phyloP scores from a whole-genome alignment of 1,140 invertebrate genomes.

The Portunus trituberculatus region DNA sequence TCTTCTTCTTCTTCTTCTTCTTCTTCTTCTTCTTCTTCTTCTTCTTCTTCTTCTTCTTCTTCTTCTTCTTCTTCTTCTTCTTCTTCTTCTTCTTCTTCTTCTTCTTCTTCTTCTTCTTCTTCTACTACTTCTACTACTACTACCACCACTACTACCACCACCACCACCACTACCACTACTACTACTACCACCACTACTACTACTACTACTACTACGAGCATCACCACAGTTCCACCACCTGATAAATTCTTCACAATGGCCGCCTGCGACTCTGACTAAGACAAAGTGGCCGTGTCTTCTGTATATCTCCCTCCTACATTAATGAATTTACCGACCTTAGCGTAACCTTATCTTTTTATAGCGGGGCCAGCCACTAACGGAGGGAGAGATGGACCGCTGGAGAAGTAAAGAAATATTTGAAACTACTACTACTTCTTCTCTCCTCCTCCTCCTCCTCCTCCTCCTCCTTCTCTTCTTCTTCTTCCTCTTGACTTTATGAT shows the following conservation, averaged over 20 bases:
- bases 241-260: conserved; percentile 73
- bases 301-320: conserved; percentile 74
- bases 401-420: neutral
- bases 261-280: conserved; percentile 69
- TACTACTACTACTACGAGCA: neutral
- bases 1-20: neutral
- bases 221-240: conserved; percentile 52
- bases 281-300: conserved; percentile 64
- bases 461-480: neutral
- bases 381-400: neutral
- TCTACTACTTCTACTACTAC: neutral
- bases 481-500: neutral
- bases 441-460: neutral
- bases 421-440: neutral
- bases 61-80: neutral
- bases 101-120: neutral
- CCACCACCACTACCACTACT: neutral
- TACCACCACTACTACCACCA: too few relatives aligned
- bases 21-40: neutral
- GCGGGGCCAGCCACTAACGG: neutral
- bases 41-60: neutral
- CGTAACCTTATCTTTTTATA: conserved; percentile 47
- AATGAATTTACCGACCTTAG: conserved; percentile 70
- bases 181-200: neutral
- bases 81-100: too few relatives aligned